phyloP scores from a whole-genome alignment of 2,113 vertebrate genomes.

The Eulemur macaco region DNA sequence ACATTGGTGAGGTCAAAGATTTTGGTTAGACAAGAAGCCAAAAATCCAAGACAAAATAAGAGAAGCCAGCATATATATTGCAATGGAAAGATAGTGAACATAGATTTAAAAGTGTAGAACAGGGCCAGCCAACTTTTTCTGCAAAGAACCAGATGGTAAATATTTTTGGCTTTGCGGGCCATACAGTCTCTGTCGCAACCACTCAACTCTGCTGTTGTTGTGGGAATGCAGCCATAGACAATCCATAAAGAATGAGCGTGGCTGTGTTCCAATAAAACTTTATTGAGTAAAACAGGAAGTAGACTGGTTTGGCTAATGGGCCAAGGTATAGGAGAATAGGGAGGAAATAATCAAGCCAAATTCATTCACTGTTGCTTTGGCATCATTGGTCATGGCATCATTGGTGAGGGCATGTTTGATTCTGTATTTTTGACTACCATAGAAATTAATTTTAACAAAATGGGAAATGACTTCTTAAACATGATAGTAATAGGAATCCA shows the following conservation, averaged over 20 bases:
- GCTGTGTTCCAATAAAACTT: slow-evolving; percentile 73
- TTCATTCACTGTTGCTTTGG: background rate
- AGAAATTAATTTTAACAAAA: background rate
- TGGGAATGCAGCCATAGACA: slow-evolving; percentile 59
- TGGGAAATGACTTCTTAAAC: background rate
- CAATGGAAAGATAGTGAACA: slow-evolving; percentile 10
- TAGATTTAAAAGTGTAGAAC: slow-evolving; percentile 47
- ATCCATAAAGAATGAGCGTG: slow-evolving; percentile 55
- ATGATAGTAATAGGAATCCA: background rate
- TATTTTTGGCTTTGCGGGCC: slow-evolving; percentile 70
- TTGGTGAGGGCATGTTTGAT: background rate
- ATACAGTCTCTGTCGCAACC: slow-evolving; percentile 54
- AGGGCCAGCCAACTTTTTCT: slow-evolving; percentile 57
- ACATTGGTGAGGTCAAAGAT: slow-evolving; percentile 7
- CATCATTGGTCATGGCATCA: background rate
- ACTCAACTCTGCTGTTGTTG: slow-evolving; percentile 55
- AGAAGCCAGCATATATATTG: background rate
- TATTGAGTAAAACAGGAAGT: slow-evolving; percentile 69
- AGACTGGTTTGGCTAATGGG: background rate
- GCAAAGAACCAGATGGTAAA: slow-evolving; percentile 73
- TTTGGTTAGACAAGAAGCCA: background rate
- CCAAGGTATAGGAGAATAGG: slow-evolving; percentile 9
- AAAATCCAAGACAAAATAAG: slow-evolving; percentile 20
- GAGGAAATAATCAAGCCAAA: background rate
- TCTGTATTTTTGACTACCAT: background rate